phyloP scores from a whole-genome alignment of 2,113 vertebrate genomes.

The Chascanopsetta lugubris region DNA sequence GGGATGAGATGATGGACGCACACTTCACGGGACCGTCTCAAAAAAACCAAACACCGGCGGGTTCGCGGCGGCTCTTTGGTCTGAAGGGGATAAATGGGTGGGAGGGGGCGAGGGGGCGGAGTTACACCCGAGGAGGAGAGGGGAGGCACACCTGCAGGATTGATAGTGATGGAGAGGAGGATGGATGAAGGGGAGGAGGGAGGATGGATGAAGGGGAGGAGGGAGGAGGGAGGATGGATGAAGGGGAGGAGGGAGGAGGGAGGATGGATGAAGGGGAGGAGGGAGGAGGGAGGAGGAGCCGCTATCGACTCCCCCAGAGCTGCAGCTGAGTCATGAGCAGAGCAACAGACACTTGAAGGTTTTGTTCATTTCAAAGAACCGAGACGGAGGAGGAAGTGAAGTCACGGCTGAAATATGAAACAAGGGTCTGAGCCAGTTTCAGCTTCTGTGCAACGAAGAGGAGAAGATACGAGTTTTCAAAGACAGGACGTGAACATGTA shows the following conservation, averaged over 20 bases:
- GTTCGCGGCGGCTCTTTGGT: constrained; percentile 14
- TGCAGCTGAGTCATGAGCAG: constrained; percentile 16
- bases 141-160: constrained; percentile 7
- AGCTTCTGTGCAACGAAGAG: no score
- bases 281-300: no score
- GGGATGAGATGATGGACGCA: constrained; percentile 54
- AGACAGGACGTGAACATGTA: no score
- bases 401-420: no score
- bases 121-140: neutral
- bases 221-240: neutral
- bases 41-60: constrained; percentile 2
- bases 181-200: constrained; percentile 3
- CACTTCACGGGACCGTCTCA: constrained; percentile 6
- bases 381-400: no score
- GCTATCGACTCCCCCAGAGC: neutral
- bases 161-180: constrained; percentile 38
- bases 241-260: neutral
- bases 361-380: no score
- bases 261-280: neutral
- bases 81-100: constrained; percentile 28
- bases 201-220: neutral
- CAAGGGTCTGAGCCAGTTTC: no score
- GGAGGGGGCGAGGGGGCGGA: neutral
- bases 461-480: no score
- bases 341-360: neutral